phyloP scores from a whole-genome alignment of 1,140 invertebrate species.

The Eriocheir sinensis region DNA sequence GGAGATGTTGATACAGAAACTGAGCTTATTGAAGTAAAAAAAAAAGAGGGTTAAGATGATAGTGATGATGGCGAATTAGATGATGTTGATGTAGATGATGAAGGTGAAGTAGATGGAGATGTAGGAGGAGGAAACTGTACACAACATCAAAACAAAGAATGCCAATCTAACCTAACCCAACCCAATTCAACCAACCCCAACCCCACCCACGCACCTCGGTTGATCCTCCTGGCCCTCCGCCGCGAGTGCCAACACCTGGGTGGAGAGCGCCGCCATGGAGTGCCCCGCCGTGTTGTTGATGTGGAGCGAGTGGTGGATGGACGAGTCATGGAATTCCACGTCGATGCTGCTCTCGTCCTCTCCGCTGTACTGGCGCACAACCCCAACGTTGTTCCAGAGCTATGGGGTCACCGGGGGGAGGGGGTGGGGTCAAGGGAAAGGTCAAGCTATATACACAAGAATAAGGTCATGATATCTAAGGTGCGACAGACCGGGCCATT shows the following conservation, averaged over 20 bases:
- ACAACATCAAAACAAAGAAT: no score
- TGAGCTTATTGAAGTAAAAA: no score
- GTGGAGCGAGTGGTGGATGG: constrained; percentile 94
- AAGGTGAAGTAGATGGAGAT: no score
- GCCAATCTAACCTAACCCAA: no score
- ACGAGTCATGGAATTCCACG: constrained; percentile 96
- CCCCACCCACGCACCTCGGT: constrained; percentile 82
- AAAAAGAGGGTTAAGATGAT: no score
- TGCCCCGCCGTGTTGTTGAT: constrained; percentile 90
- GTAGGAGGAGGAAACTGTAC: no score
- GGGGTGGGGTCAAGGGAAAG: neutral
- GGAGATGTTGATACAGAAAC: no score
- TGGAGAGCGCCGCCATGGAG: constrained; percentile 92
- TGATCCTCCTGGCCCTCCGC: constrained; percentile 84
- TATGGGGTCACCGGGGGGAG: neutral
- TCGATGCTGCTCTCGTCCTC: constrained; percentile 91
- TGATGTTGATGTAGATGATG: no score
- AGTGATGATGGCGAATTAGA: no score
- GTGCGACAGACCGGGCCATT: no score
- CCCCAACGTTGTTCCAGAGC: constrained; percentile 93
- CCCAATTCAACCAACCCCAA: no score
- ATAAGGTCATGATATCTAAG: no score
- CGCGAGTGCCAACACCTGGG: constrained; percentile 90
- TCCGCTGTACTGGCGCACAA: constrained; percentile 88
- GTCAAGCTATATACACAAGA: neutral